Base-by-base conservation (phyloP, 2,888 invertebrate species). In the Agonopterix arenella region DNA sequence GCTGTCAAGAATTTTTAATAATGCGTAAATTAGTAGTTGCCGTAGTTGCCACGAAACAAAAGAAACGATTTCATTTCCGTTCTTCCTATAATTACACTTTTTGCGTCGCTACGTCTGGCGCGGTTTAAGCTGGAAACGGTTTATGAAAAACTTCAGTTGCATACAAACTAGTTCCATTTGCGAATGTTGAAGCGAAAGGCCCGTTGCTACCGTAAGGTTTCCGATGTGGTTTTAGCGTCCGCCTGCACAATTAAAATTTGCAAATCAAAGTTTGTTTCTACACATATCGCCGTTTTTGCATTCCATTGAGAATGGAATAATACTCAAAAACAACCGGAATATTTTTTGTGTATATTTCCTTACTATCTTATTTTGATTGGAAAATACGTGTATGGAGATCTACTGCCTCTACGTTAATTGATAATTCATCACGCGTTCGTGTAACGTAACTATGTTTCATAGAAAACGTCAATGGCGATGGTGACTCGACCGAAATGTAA, bases 131-230 rank as follows among this genome's bases (percentile, higher is more conserved):
- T 52, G 61, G 61, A 57, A 65, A 68, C 70, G 70, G 71, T 79
- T 80, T 78, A 77, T 80, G 76, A 80, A 79, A 80, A 79, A 76
- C 78, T 76, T 75, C 69, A 66, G 66, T 69, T 70, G 75, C 78
- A 77, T 78, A 74, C 78, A 73, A 78, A 80, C 70, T 72, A 75
- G 75, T 73, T 76, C 66, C 69, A 73, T 76, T 77, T 74, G 68
- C 66, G 64, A 64, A 62, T 68, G 68, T 68, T 65, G 68, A 62
- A 72, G 73, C 68, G 67, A 65, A 56, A 56, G 55, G 59, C 66
- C 59, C 58, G 57, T 57, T 52, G 58, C 57, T 56, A 52, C 53
- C 47, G 50, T 43, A 60, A 60, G 58, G 59, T 60, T 64, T 60
- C 58, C 60, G 58, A 62, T 64, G 63, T 51, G 62, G 64, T 62